Percentiles rank a stretch among this genome's conserved stretches.
Evolutionary conservation across 1,140 invertebrate genomes (phyloP).

Genomic region (Tigriopus japonicus): DNA sequence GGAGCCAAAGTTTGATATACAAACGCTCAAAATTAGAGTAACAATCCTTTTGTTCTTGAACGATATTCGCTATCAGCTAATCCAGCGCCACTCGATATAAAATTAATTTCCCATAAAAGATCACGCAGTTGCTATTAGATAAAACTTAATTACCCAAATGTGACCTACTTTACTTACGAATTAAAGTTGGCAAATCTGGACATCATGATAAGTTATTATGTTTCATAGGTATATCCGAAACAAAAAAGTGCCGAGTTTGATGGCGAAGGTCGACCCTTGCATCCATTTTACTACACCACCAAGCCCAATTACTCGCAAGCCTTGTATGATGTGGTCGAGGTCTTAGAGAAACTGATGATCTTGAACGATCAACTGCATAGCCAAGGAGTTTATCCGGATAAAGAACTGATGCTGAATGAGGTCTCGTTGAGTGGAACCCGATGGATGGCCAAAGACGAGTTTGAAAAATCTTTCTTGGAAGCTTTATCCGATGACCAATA

Average conservation of each 20-base stretch:
- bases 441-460: constrained; percentile 45
- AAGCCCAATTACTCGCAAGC: constrained; percentile 59
- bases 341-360: constrained; percentile 12
- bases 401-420: constrained; percentile 20
- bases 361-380: constrained; percentile 13
- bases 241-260: constrained; percentile 78
- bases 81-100: too few species aligned
- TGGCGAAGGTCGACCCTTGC: constrained; percentile 59
- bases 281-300: constrained; percentile 73
- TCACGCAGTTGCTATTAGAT: too few species aligned
- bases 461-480: constrained; percentile 51
- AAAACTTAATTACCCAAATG: too few species aligned
- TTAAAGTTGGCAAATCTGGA: too few species aligned
- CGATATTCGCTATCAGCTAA: too few species aligned
- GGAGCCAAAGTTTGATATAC: too few species aligned
- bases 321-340: constrained; percentile 42
- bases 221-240: neutral
- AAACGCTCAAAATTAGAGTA: too few species aligned
- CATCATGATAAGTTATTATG: too few species aligned
- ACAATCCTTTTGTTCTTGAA: too few species aligned
- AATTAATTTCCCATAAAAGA: too few species aligned
- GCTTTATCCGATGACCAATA: constrained; percentile 46
- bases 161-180: too few species aligned
- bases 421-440: constrained; percentile 35
- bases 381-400: constrained; percentile 10